phyloP scores from a whole-genome alignment of 1,140 invertebrate species.

The Spodoptera frugiperda region DNA sequence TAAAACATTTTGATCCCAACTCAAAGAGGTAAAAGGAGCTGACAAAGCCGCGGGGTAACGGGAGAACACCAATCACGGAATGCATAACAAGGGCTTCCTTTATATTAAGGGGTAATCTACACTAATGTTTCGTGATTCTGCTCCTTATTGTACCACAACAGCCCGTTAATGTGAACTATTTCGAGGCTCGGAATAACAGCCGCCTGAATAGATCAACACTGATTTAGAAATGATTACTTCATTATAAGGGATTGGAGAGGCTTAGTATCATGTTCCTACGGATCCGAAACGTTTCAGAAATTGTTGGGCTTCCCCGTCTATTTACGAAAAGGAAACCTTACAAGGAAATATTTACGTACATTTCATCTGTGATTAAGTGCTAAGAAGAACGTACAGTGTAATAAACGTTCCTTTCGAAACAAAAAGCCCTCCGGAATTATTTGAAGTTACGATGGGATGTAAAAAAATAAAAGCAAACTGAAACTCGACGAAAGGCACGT shows the following conservation, averaged over 20 bases:
- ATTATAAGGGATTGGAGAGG: conserved; percentile 1
- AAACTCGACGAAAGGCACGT: conserved; percentile 56
- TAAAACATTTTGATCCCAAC: conserved; percentile 61
- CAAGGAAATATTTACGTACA: conserved; percentile 9
- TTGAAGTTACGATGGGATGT: conserved; percentile 39
- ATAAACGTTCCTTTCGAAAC: conserved; percentile 25
- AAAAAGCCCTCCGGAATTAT: conserved; percentile 39
- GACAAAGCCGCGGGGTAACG: conserved; percentile 55
- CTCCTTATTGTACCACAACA: conserved; percentile 20
- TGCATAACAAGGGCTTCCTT: conserved; percentile 57
- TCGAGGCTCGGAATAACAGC: background rate
- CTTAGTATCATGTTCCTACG: conserved; percentile 25
- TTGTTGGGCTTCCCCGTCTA: conserved; percentile 17
- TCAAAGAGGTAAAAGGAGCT: conserved; percentile 48
- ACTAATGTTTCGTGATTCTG: conserved; percentile 25
- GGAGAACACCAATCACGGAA: conserved; percentile 54
- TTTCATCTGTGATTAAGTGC: conserved; percentile 24
- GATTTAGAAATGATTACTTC: conserved; percentile 10
- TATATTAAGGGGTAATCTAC: conserved; percentile 37
- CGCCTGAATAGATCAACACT: background rate
- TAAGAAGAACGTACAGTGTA: conserved; percentile 26
- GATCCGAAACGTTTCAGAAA: conserved; percentile 16
- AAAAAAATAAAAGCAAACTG: conserved; percentile 39
- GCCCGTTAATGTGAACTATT: conserved; percentile 27
- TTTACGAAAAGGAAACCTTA: conserved; percentile 7